Base-by-base conservation (phyloP, 2,888 invertebrate species). In the Herminia tarsipennalis region DNA sequence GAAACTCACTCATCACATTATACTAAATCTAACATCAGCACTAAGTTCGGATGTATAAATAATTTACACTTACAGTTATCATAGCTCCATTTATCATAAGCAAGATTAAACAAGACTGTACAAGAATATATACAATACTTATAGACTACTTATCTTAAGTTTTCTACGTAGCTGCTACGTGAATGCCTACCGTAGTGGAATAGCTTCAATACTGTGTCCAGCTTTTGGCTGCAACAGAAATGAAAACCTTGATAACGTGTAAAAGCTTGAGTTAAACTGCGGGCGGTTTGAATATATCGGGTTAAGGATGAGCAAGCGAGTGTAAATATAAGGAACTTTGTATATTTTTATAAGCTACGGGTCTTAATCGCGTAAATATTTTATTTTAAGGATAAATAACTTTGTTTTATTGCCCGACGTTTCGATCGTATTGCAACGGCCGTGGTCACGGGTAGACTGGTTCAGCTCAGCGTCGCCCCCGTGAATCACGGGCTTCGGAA, bases 171-270 rank as follows among this genome's bases (percentile, higher is more conserved):
- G 73, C 71, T 56, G 60, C 67, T 76, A 76, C 56, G 51, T 64
- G 76, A 81, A 83, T 81, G 82, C 79, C 83, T 84, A 85, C 78
- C 76, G 66, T 68, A 58, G 66, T 66, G 56, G 63, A 63, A 64
- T 67, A 56, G 68, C 70, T 80, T 92, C 86, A 95, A 90, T 95
- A 95, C 84, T 96, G 96, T 92, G 95, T 96, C 96, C 96, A 96
- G 93, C 94, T 96, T 92, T 96, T 96, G 78, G 96, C 96, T 95
- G 92, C 54, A 90, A 78, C 61, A 55, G 63, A 82, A 76, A 66
- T 64, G 36, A 52, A 58, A 60, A 55, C 45, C 10, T 52, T 55
- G 49, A 58, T 61, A 57, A 50, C 49, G 41, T 53, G 50, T 38
- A 18, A 4, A 46, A 51, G 57, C 36, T 46, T 33, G 3, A 33